These are phyloP conservation scores for Nothocercus nigrocapillus DNA, from an alignment of 2,113 vertebrate genomes.

Conservation along the genomic window DNA sequence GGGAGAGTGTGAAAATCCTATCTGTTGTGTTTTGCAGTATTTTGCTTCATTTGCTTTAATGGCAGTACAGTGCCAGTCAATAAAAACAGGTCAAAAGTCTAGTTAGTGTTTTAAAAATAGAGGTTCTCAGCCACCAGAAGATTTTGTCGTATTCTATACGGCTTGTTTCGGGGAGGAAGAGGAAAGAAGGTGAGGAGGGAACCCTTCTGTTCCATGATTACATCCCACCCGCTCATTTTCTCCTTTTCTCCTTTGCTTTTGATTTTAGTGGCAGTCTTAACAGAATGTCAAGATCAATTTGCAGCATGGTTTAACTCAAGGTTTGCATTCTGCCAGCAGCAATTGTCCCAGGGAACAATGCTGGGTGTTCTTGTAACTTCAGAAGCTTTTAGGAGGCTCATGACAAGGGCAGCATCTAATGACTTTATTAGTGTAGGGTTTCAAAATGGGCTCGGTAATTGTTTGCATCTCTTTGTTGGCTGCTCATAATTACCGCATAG, in stretches of 20 bases:
- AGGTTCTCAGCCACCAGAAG: constrained; percentile 84
- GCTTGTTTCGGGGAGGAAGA: constrained; percentile 80
- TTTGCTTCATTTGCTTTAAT: constrained; percentile 70
- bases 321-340: constrained; percentile 85
- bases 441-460: constrained; percentile 90
- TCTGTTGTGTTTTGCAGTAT: constrained; percentile 55
- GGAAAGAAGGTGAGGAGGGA: constrained; percentile 82
- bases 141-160: constrained; percentile 82
- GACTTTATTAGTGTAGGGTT: constrained; percentile 93
- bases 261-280: constrained; percentile 86
- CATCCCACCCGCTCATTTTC: constrained; percentile 86
- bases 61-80: constrained; percentile 73
- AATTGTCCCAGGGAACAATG: constrained; percentile 84
- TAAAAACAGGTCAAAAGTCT: constrained; percentile 85
- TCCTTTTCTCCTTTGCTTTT: constrained; percentile 87
- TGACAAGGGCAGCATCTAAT: constrained; percentile 88
- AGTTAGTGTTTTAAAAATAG: constrained; percentile 92
- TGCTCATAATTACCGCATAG: constrained; percentile 91
- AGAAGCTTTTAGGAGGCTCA: constrained; percentile 85
- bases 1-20: constrained; percentile 42
- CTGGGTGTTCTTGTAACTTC: constrained; percentile 89
- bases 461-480: constrained; percentile 92
- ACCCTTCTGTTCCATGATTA: constrained; percentile 85
- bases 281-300: constrained; percentile 91
- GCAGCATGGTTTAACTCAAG: constrained; percentile 89